These are phyloP conservation scores for Limnodromus scolopaceus DNA, from an alignment of 2,797 vertebrate genomes.

Conservation along the genomic window DNA sequence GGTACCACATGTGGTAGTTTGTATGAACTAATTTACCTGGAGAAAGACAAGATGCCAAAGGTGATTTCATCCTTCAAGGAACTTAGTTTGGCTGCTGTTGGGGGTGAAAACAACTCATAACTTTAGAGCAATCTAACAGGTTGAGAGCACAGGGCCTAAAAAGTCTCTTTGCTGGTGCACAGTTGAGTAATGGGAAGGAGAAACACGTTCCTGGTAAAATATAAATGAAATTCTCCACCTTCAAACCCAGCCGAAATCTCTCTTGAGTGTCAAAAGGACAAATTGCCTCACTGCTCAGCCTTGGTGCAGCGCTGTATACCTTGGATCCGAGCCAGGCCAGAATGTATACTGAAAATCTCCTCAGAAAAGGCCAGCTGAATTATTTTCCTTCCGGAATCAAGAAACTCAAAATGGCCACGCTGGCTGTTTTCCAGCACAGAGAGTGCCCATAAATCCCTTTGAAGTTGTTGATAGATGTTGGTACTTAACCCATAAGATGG, in stretches of 20 bases:
- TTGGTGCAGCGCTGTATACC: neutral
- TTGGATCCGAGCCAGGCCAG: neutral
- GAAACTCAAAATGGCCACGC: neutral
- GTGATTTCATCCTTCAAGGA: neutral
- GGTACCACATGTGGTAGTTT: neutral
- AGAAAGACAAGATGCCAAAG: neutral
- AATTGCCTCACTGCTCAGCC: neutral
- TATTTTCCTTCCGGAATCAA: neutral
- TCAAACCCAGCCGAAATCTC: neutral
- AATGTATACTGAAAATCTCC: neutral
- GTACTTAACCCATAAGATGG: neutral
- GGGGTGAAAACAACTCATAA: neutral
- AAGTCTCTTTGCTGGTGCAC: neutral
- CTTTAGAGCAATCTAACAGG: neutral
- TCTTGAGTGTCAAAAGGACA: neutral
- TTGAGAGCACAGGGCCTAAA: neutral
- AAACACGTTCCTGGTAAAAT: neutral
- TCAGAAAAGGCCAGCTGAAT: neutral
- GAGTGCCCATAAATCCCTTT: neutral
- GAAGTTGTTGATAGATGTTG: neutral
- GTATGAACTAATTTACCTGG: neutral
- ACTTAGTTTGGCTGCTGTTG: neutral
- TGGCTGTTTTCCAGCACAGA: neutral
- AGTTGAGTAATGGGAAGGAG: neutral
- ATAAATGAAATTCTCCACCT: slow-evolving; percentile 8